Percentiles rank a stretch among this genome's conserved stretches.
Evolutionary conservation across 2,113 vertebrate genomes (phyloP).

Genomic region (Tonatia bakeri): DNA sequence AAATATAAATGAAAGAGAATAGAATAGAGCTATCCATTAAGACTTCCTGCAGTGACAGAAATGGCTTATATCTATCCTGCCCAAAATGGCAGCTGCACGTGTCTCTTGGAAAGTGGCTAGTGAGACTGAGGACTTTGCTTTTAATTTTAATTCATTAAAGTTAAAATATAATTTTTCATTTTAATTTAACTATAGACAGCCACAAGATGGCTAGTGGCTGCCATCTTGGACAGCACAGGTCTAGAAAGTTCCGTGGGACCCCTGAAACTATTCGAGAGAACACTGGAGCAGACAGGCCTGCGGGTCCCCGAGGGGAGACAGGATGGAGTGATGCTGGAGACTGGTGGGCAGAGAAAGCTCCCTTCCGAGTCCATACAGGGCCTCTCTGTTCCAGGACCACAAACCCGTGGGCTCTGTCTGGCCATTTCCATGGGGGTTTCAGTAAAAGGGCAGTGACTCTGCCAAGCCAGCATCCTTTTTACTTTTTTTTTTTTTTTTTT

Average conservation of each 20-base stretch:
- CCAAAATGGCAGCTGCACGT: not conserved
- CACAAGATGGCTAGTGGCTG: not conserved
- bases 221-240: not conserved
- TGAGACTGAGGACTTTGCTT: not conserved
- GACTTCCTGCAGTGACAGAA: not conserved
- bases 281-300: not conserved
- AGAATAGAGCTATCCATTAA: not conserved
- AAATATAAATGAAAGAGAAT: no score
- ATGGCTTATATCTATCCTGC: not conserved
- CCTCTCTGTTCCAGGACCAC: not conserved
- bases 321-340: not conserved
- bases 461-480: constrained; percentile 36
- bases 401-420: not conserved
- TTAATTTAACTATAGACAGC: not conserved
- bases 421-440: not conserved
- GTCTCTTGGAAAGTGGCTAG: not conserved
- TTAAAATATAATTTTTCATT: not conserved
- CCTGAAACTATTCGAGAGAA: not conserved
- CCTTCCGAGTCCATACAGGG: not conserved
- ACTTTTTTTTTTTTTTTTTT: constrained; percentile 37
- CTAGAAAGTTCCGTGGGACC: not conserved
- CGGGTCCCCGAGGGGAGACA: not conserved
- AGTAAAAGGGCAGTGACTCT: not conserved
- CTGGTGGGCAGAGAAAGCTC: not conserved
- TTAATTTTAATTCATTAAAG: not conserved